Evolutionary conservation across 2,113 vertebrate species (phyloP).

Genomic region (Macrotus californicus): DNA sequence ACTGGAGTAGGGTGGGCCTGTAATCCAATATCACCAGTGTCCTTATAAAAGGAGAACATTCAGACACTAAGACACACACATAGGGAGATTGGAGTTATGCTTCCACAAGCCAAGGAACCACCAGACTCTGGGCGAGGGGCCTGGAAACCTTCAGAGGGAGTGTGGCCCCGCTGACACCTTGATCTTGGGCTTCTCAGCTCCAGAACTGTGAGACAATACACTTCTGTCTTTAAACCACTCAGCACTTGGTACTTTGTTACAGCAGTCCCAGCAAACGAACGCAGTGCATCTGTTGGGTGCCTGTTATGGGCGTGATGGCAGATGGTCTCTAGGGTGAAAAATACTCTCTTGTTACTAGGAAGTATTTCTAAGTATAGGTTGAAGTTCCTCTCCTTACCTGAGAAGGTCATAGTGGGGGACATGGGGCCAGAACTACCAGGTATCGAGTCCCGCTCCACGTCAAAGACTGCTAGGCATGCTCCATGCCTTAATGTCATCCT

Average conservation of each 20-base stretch:
- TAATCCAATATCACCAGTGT: background rate
- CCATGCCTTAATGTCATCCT: background rate
- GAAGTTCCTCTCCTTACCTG: background rate
- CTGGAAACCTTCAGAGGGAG: background rate
- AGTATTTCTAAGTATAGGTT: background rate
- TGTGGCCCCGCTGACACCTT: fast-evolving
- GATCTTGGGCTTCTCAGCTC: background rate
- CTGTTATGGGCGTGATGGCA: background rate
- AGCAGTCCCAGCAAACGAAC: fast-evolving
- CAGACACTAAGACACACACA: fast-evolving
- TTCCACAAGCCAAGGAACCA: background rate
- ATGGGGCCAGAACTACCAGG: background rate
- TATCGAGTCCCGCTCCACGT: background rate
- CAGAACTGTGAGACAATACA: background rate
- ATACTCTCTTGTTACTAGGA: background rate
- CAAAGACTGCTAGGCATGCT: background rate
- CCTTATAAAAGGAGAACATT: background rate
- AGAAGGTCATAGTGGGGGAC: background rate
- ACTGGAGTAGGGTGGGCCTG: background rate
- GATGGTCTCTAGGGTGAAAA: background rate
- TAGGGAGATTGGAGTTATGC: background rate
- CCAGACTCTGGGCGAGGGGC: fast-evolving
- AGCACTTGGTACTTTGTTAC: background rate
- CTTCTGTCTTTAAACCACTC: background rate
- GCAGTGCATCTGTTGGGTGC: background rate